Evolutionary conservation across 2,797 vertebrate species (phyloP).

Genomic region (Malurus leucopterus): DNA sequence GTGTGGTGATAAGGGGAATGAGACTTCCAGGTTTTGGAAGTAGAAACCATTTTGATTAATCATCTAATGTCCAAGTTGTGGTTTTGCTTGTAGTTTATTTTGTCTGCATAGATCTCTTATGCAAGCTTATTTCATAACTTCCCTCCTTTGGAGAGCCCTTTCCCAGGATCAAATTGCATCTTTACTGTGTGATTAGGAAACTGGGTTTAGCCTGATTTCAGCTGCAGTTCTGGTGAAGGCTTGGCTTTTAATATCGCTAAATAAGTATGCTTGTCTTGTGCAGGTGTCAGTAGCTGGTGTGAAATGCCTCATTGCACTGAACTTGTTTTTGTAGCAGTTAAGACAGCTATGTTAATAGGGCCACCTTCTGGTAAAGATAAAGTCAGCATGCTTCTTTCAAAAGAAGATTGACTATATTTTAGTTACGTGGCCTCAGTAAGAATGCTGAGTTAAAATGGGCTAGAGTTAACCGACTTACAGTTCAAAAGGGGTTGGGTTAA

Average conservation of each 20-base stretch:
- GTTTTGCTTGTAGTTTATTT: neutral
- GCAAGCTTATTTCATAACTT: neutral
- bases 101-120: neutral
- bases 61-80: neutral
- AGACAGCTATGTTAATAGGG: neutral
- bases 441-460: neutral
- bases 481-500: neutral
- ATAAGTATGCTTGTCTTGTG: neutral
- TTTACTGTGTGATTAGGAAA: neutral
- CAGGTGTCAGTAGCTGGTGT: neutral
- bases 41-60: neutral
- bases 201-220: neutral
- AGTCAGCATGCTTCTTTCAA: neutral
- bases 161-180: neutral
- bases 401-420: fast-evolving
- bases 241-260: neutral
- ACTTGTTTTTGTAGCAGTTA: neutral
- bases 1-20: neutral
- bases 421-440: neutral
- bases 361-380: constrained; percentile 36
- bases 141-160: neutral
- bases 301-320: neutral
- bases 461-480: neutral
- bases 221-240: neutral
- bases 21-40: neutral